Percentiles rank a stretch among this genome's conserved stretches.
These are phyloP conservation scores for Hymenochirus boettgeri DNA, from an alignment of 2,113 vertebrate genomes.

Conservation along the genomic window DNA sequence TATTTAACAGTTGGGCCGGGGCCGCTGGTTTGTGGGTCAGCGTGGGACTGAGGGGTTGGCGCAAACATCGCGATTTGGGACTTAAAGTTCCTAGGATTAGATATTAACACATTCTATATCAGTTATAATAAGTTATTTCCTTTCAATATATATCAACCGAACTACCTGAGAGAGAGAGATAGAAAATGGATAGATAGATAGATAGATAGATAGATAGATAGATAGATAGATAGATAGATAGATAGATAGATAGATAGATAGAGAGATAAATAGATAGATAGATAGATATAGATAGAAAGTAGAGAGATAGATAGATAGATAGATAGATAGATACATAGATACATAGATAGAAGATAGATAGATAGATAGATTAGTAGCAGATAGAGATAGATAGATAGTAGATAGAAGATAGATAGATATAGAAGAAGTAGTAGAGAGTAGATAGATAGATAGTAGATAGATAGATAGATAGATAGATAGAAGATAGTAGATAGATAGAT, in stretches of 20 bases:
- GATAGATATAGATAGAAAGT: not conserved
- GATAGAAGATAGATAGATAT: too few species aligned
- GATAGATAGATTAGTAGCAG: not conserved
- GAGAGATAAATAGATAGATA: not conserved
- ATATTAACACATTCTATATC: too few species aligned
- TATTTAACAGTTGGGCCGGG: too few species aligned
- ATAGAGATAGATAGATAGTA: not conserved
- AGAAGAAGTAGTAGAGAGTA: too few species aligned
- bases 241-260: not conserved
- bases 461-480: not conserved
- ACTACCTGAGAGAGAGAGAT: too few species aligned
- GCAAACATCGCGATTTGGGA: too few species aligned
- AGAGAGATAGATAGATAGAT: not conserved
- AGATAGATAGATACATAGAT: not conserved
- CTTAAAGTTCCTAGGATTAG: too few species aligned
- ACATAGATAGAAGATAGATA: not conserved
- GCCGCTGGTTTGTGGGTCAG: too few species aligned
- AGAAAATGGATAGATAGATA: slow-evolving; percentile 19
- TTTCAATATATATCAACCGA: too few species aligned
- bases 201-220: slow-evolving; percentile 29
- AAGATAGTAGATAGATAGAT: not conserved
- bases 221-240: slow-evolving; percentile 28
- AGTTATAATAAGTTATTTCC: too few species aligned
- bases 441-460: slow-evolving; percentile 1
- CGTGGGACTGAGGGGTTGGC: too few species aligned